These are phyloP conservation scores for Caenorhabditis doughertyi DNA, from an alignment of 2,888 invertebrate genomes.

Conservation along the genomic window DNA sequence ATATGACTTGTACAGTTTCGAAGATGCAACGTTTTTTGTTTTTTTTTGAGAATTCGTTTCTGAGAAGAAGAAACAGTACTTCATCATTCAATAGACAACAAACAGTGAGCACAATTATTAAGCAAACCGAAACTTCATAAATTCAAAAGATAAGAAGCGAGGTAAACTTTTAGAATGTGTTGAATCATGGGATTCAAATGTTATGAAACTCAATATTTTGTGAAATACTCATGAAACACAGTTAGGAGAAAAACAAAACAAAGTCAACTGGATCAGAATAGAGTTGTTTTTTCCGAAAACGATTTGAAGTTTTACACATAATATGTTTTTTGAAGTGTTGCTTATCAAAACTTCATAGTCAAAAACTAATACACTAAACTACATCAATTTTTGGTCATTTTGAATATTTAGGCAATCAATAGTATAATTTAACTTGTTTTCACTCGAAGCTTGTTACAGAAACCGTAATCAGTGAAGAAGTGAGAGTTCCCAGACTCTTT, in stretches of 20 bases:
- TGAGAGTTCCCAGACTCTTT: not conserved
- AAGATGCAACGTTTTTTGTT: not conserved
- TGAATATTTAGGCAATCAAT: too few species aligned
- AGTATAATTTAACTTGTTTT: constrained; percentile 2
- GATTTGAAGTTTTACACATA: too few species aligned
- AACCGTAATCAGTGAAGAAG: constrained; percentile 24
- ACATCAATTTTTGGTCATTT: too few species aligned
- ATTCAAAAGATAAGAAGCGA: not conserved
- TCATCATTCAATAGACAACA: too few species aligned
- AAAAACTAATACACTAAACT: too few species aligned
- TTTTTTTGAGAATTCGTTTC: not conserved
- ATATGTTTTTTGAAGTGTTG: too few species aligned
- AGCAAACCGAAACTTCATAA: too few species aligned
- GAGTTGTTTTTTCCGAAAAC: too few species aligned
- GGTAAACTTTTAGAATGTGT: not conserved
- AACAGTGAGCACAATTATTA: not conserved
- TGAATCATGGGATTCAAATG: not conserved
- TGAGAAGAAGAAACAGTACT: not conserved
- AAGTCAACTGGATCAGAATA: not conserved
- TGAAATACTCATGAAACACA: not conserved
- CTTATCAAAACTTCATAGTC: too few species aligned
- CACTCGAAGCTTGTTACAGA: constrained; percentile 10
- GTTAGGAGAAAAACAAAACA: constrained; percentile 9
- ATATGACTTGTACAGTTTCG: constrained; percentile 1
- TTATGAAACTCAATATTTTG: constrained; percentile 18